These are phyloP conservation scores for Siniperca undulata DNA, from an alignment of 2,797 vertebrate genomes.

Conservation along the genomic window DNA sequence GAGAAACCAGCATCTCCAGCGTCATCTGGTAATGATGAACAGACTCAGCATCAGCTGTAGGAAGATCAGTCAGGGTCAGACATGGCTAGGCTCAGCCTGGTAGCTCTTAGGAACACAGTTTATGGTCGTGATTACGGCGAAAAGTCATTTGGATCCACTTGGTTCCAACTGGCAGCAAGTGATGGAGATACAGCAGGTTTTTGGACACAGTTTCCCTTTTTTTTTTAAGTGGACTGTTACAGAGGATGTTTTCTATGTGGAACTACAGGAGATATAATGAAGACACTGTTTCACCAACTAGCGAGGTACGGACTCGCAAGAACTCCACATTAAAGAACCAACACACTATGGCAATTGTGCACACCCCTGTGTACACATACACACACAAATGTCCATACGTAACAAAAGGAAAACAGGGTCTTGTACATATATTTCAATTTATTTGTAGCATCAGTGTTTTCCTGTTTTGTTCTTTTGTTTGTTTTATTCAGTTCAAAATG, in stretches of 20 bases:
- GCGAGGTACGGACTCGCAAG: conserved; percentile 66
- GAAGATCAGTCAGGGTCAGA: conserved; percentile 35
- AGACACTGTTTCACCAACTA: conserved; percentile 60
- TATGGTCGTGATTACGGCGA: neutral
- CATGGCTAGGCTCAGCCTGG: conserved; percentile 33
- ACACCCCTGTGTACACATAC: conserved; percentile 55
- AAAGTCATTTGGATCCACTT: conserved; percentile 41
- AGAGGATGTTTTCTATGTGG: conserved; percentile 67
- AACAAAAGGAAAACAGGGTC: conserved; percentile 98
- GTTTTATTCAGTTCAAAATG: conserved; percentile 74
- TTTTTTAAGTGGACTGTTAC: conserved; percentile 83
- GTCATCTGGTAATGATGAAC: conserved; percentile 93
- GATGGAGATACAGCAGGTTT: conserved; percentile 72
- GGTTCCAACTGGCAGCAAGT: conserved; percentile 33
- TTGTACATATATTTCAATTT: conserved; percentile 99
- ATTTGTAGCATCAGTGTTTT: conserved; percentile 99
- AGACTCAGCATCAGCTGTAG: conserved; percentile 22
- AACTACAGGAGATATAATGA: conserved; percentile 57
- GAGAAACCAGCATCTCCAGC: conserved; percentile 99
- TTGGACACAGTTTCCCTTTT: conserved; percentile 84
- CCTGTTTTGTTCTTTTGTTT: conserved; percentile 87
- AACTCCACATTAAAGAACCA: conserved; percentile 72
- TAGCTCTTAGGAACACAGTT: conserved; percentile 29
- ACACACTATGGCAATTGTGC: conserved; percentile 69
- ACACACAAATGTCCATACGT: conserved; percentile 71